Percentiles rank a stretch among this genome's conserved stretches.
Conservation (phyloP, 2,113 vertebrate genomes). For the Arenaria interpres region DNA sequence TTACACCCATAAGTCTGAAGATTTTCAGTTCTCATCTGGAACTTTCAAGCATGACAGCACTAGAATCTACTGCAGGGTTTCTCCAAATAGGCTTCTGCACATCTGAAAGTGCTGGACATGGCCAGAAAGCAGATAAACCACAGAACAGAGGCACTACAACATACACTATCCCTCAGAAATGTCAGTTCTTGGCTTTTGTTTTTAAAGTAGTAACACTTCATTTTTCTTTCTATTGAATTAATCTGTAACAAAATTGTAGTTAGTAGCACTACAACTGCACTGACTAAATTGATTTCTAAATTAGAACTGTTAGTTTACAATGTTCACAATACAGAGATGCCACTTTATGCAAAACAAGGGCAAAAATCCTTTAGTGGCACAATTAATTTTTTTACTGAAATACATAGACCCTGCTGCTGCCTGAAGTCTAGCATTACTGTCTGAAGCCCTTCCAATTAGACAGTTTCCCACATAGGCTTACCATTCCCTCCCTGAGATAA, state of each 20-base stretch:
- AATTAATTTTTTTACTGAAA: neutral
- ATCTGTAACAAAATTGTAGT: neutral
- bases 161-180: accelerated
- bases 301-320: neutral
- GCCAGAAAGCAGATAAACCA: neutral
- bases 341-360: neutral
- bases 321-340: neutral
- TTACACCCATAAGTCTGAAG: neutral
- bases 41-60: neutral
- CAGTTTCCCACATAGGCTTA: neutral
- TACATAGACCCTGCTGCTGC: neutral
- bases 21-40: neutral
- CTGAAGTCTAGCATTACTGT: neutral
- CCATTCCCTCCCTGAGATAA: neutral
- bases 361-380: neutral
- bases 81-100: neutral
- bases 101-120: neutral
- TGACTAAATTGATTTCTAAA: neutral
- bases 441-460: neutral
- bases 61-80: neutral
- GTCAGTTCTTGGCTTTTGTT: neutral
- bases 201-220: neutral
- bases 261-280: neutral
- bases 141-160: accelerated
- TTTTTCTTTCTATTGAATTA: neutral